A percentile compares a stretch with the other conserved stretches of the same genome.
phyloP scores from a whole-genome alignment of 2,888 invertebrate species.

The Lomographa bimaculata region DNA sequence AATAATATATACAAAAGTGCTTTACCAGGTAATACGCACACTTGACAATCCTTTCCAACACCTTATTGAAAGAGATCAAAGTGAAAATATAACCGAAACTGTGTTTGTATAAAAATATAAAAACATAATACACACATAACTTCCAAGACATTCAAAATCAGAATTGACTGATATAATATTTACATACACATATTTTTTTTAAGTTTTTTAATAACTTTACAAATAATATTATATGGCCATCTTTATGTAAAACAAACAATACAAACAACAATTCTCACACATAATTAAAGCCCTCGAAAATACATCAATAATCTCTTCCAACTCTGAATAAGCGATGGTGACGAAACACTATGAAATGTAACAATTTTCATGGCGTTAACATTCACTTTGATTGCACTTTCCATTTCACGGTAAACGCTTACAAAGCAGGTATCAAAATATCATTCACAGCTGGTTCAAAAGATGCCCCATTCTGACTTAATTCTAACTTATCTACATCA shows the following conservation, averaged over 20 bases:
- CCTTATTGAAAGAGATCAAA: constrained; percentile 53
- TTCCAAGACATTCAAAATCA: too few species aligned
- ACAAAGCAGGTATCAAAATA: too few species aligned
- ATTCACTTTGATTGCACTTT: constrained; percentile 10
- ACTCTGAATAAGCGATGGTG: too few species aligned
- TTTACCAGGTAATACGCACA: constrained; percentile 54
- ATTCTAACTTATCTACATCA: constrained; percentile 61
- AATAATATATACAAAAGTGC: constrained; percentile 70
- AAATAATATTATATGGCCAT: constrained; percentile 3
- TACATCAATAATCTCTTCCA: constrained; percentile 2
- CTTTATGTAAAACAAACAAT: background rate
- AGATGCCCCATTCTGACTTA: constrained; percentile 10
- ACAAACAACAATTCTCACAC: background rate
- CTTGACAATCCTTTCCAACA: constrained; percentile 39
- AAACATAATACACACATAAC: background rate
- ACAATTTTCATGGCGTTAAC: too few species aligned
- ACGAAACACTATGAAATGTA: too few species aligned
- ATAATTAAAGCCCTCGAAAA: constrained; percentile 10
- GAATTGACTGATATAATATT: too few species aligned
- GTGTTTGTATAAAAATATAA: background rate
- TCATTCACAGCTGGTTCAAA: constrained; percentile 2
- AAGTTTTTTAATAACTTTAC: background rate
- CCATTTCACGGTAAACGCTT: background rate
- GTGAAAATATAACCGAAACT: constrained; percentile 34
- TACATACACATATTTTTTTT: background rate